Evolutionary conservation across 2,797 vertebrate genomes (phyloP), one percentile per base, ranked within the genome.

Genomic region (Tauraco hartlaubi): DNA sequence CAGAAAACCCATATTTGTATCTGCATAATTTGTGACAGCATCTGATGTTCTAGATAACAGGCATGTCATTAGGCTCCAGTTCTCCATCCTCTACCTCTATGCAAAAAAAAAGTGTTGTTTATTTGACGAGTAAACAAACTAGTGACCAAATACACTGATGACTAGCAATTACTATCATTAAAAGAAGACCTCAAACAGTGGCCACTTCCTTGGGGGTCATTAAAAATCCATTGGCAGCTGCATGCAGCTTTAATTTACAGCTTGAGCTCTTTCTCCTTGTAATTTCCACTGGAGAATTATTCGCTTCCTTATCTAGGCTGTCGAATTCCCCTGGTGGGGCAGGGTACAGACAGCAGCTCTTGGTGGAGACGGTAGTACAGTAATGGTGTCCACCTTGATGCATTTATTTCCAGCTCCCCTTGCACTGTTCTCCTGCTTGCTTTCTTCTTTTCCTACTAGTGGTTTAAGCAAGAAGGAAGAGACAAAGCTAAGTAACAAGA

Each of bases 121-220:
- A 39, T 83, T 88, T 56, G 54, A 16, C 64, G 82, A 20, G 25
- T 89, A 76, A 92, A 85, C 25, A 74, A 37, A 37, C 15, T 41
- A 15, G 39, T 54, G 49, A 71, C 31, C 35, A 62, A 71, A 52
- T 64, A 61, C 20, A 51, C 18, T 63, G 51, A 68, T 72, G 51
- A 61, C n/a, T 79, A 56, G 44, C 64, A 85, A 62, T 72, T 90
- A n/a, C 54, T 66, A 2, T 63, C 48, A 25, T 69, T 90, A 78
- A 83, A 91, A 74, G 75, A 87, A 66, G 68, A 81, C 31, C 80
- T 95, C 58, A 75, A 77, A 87, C 54, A 78, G 68, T 75, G 62
- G 49, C 46, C 33, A 11, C 29, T 94, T 79, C 43, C 79, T 80
- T 74, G 52, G 6, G 9, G 29, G 41, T 89, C 52, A 44, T 92